Percentiles rank a stretch among this genome's conserved stretches.
Conservation (phyloP, 2,113 vertebrate genomes). For the Trichomycterus rosablanca region DNA sequence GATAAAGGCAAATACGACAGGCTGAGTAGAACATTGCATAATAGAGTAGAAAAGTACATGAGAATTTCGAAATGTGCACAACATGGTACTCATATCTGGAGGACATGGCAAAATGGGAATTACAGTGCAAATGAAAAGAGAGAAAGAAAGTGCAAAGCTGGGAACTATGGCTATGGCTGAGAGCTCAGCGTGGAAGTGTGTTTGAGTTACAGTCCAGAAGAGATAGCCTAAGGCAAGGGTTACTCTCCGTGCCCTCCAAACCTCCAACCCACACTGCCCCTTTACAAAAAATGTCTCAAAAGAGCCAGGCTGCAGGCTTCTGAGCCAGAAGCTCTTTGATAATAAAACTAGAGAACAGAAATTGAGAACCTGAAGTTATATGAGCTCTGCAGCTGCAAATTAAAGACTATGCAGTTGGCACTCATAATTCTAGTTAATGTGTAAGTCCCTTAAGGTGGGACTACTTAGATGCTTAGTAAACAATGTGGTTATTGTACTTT, state of each 20-base stretch:
- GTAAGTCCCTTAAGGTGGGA: constrained; percentile 24
- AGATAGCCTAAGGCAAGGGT: constrained; percentile 29
- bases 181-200: constrained; percentile 22
- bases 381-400: constrained; percentile 30
- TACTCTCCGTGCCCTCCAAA: constrained; percentile 16
- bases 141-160: background rate
- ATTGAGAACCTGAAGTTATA: constrained; percentile 25
- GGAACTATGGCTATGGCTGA: constrained; percentile 3
- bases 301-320: background rate
- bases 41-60: background rate
- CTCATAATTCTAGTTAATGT: background rate
- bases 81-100: background rate
- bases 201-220: constrained; percentile 23
- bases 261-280: constrained; percentile 16
- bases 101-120: constrained; percentile 16
- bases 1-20: constrained; percentile 7
- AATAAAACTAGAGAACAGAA: constrained; percentile 24
- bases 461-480: constrained; percentile 2
- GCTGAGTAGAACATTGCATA: background rate
- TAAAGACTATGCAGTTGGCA: constrained; percentile 20
- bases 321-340: constrained; percentile 27
- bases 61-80: background rate
- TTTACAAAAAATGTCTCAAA: constrained; percentile 15
- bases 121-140: background rate
- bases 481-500: too few relatives aligned